These are phyloP conservation scores for Porites evermanni DNA, from an alignment of 92 coral and sea anemone genomes.

Conservation along the genomic window DNA sequence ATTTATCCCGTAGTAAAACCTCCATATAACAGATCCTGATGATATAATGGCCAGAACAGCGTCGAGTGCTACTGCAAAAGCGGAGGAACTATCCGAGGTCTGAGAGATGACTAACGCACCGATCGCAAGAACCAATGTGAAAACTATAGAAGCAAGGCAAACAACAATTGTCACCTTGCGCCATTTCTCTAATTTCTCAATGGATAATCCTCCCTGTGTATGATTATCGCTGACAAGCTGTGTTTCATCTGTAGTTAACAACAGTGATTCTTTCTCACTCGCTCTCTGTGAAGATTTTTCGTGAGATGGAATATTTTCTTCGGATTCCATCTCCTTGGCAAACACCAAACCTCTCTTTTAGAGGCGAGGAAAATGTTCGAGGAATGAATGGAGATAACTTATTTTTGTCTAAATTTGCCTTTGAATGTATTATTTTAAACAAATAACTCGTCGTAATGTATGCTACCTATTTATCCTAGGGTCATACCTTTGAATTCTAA, in stretches of 20 bases:
- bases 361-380: background rate
- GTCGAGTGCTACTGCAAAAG: slow-evolving; percentile 80
- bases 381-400: background rate
- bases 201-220: background rate
- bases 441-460: too few species aligned
- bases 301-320: background rate
- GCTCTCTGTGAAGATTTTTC: background rate
- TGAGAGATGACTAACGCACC: slow-evolving; percentile 58
- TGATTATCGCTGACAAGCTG: background rate
- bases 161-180: slow-evolving; percentile 31
- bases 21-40: slow-evolving; percentile 74
- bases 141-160: slow-evolving; percentile 49
- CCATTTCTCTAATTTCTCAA: slow-evolving; percentile 34
- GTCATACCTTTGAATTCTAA: too few species aligned
- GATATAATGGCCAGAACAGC: slow-evolving; percentile 72
- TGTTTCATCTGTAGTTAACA: background rate
- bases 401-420: background rate
- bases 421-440: background rate
- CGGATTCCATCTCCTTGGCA: background rate
- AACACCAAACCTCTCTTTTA: background rate
- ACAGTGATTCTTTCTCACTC: slow-evolving; percentile 6
- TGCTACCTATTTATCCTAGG: too few species aligned
- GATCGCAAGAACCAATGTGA: slow-evolving; percentile 62
- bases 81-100: slow-evolving; percentile 73
- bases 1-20: slow-evolving; percentile 61